Evolutionary conservation across 2,888 invertebrate genomes (phyloP).

Genomic region (Eristalis tenax): DNA sequence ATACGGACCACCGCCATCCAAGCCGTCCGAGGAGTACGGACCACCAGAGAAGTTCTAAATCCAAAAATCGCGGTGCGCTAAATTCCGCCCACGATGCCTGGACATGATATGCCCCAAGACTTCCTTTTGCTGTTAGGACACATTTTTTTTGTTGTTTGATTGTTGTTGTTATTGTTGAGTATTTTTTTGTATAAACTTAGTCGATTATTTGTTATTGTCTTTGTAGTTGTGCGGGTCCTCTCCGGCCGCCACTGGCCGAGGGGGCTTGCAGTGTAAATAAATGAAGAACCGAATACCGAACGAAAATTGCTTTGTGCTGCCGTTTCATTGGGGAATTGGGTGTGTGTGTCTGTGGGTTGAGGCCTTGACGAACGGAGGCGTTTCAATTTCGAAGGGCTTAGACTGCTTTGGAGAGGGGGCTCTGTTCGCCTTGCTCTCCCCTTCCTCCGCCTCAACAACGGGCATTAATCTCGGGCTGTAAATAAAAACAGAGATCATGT

Average conservation of each 20-base stretch:
- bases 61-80: constrained; percentile 3
- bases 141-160: constrained; percentile 35
- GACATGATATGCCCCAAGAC: constrained; percentile 47
- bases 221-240: constrained; percentile 35
- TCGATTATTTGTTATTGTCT: constrained; percentile 62
- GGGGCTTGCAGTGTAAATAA: constrained; percentile 59
- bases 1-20: constrained; percentile 78
- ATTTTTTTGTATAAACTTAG: constrained; percentile 61
- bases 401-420: background rate
- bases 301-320: constrained; percentile 37
- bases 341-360: constrained; percentile 14
- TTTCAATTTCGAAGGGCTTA: constrained; percentile 60
- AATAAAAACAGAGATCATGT: constrained; percentile 51
- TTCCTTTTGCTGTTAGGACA: constrained; percentile 66
- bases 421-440: background rate
- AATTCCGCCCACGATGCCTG: constrained; percentile 22
- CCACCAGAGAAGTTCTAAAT: constrained; percentile 78
- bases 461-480: constrained; percentile 50
- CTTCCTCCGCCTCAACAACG: constrained; percentile 1
- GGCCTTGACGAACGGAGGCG: constrained; percentile 41
- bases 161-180: constrained; percentile 31
- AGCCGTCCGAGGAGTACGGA: constrained; percentile 76
- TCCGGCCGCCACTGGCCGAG: background rate
- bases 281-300: constrained; percentile 41
- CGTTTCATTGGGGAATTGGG: constrained; percentile 34